phyloP scores from a whole-genome alignment of 2,888 invertebrate genomes.

The Neelides folsomi region DNA sequence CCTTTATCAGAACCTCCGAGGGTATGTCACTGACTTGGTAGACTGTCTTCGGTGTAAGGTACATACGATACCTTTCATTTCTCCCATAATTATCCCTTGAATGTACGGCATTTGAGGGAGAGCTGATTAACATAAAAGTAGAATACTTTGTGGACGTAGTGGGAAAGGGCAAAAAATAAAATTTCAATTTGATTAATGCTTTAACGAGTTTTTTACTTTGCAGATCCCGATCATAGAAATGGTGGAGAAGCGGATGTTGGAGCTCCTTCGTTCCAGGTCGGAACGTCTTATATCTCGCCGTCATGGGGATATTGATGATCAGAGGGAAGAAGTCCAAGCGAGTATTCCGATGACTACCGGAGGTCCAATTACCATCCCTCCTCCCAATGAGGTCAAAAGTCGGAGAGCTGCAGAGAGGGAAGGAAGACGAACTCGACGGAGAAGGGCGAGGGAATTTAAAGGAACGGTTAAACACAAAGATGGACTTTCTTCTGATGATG shows the following conservation, averaged over 20 bases:
- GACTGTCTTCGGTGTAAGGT: slow-evolving; percentile 98
- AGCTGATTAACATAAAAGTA: not conserved
- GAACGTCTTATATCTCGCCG: slow-evolving; percentile 49
- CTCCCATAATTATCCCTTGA: too few relatives aligned
- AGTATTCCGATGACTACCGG: slow-evolving; percentile 25
- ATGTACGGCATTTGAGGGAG: not conserved
- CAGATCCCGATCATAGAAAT: slow-evolving; percentile 58
- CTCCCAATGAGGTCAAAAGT: slow-evolving; percentile 52
- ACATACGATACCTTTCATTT: slow-evolving; percentile 32
- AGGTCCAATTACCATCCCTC: slow-evolving; percentile 30
- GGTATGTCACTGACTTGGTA: slow-evolving; percentile 88
- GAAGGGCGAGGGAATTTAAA: slow-evolving; percentile 61
- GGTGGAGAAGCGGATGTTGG: slow-evolving; percentile 66
- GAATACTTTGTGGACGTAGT: not conserved
- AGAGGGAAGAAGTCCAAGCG: slow-evolving; percentile 68
- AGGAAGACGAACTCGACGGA: slow-evolving; percentile 73
- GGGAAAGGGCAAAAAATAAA: not conserved
- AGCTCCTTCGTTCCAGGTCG: slow-evolving; percentile 44
- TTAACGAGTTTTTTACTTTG: slow-evolving; percentile 24
- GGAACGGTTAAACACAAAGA: slow-evolving; percentile 57
- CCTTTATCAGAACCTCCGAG: slow-evolving; percentile 89
- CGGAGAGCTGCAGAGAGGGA: slow-evolving; percentile 81
- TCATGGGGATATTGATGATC: slow-evolving; percentile 83
- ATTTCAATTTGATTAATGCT: too few relatives aligned
- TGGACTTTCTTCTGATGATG: slow-evolving; percentile 94